Evolutionary conservation across 2,797 vertebrate genomes (phyloP), one percentile per base, ranked within the genome.

Genomic region (Spinibarbus caldwelli): DNA sequence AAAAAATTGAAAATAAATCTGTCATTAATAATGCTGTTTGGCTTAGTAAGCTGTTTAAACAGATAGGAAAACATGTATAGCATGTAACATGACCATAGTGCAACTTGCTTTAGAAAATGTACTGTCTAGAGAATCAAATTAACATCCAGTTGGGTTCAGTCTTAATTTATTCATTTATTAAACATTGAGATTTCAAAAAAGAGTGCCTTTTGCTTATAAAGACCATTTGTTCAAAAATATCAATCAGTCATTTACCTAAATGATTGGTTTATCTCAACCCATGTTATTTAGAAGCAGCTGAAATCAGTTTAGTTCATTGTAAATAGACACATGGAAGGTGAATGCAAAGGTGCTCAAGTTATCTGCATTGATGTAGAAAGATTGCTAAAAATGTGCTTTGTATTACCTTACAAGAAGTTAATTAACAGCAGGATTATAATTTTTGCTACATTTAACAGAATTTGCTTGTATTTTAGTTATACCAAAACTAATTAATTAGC

Each of bases 101-200:
- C 54, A 43, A 70, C 49, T 49, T 71, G n/a, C 15, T 64, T 66
- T 47, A 31, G 23, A 26, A 23, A 19, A 5, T 41, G 26, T 15
- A 19, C 7, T 59, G 57, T 66, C 31, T 67, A 21, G 64, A 67
- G 7, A 36, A 34, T 49, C 1, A 54, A 52, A 11, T 52, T 8
- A 19, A 52, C 29, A n/a, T 66, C 6, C 14, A 52, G 47, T 57
- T 14, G 36, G 66, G 29, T 77, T 84, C 36, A n/a, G 8, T n/a
- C 47, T 54, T 78, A 2, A 59, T 78, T 84, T n/a, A n/a, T n/a
- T n/a, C n/a, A n/a, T n/a, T 78, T 59, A 84, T 70, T 78, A 57
- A 78, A 70, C 8, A 6, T 31, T 23, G 11, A 62, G 9, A 52
- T 43, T 62, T 73, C 36, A 82, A 29, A 82, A 80, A n/a, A 41